These are phyloP conservation scores for Drosophila nr. perissopoda DNA, from an alignment of 2,888 invertebrate species.

Conservation along the genomic window DNA sequence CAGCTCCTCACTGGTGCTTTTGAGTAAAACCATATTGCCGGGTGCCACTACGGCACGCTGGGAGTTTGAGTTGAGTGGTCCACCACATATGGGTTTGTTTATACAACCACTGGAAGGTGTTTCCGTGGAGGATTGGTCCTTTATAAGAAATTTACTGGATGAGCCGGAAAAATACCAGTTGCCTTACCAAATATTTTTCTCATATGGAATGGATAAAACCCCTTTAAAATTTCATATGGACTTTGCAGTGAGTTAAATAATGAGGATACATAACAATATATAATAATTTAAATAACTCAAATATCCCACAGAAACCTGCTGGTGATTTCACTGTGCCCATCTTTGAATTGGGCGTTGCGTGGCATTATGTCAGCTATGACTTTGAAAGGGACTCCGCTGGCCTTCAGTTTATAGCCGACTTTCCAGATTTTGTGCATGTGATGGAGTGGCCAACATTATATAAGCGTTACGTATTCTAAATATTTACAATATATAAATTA, in stretches of 20 bases:
- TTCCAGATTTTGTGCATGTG: slow-evolving; percentile 86
- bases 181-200: slow-evolving; percentile 80
- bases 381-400: slow-evolving; percentile 85
- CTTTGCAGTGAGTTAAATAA: slow-evolving; percentile 55
- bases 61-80: slow-evolving; percentile 76
- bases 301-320: slow-evolving; percentile 39
- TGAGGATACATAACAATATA: background rate
- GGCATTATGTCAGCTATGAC: slow-evolving; percentile 85
- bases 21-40: slow-evolving; percentile 50
- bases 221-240: slow-evolving; percentile 78
- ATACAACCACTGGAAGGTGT: slow-evolving; percentile 71
- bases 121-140: slow-evolving; percentile 76
- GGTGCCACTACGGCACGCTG: slow-evolving; percentile 54
- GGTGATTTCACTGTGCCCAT: slow-evolving; percentile 59
- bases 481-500: background rate
- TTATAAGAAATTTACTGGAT: slow-evolving; percentile 69
- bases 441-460: slow-evolving; percentile 86
- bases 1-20: slow-evolving; percentile 55
- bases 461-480: slow-evolving; percentile 81
- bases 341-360: slow-evolving; percentile 85
- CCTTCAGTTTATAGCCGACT: slow-evolving; percentile 84
- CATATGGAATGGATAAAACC: slow-evolving; percentile 69
- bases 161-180: slow-evolving; percentile 58
- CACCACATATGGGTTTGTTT: slow-evolving; percentile 79
- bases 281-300: background rate